phyloP scores from a whole-genome alignment of 1,140 invertebrate genomes.

The Papilio aristodemus region DNA sequence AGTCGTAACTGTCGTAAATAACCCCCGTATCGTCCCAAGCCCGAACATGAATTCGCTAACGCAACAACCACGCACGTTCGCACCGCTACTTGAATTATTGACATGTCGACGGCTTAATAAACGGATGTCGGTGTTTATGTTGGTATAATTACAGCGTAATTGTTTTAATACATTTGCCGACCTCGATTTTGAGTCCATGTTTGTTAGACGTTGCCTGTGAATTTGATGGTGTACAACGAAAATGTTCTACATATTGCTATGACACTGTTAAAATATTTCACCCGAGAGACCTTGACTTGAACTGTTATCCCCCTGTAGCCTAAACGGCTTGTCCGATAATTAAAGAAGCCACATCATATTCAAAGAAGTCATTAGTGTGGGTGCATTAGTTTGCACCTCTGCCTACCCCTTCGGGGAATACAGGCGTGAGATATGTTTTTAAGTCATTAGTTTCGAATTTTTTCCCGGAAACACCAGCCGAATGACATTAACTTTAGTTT shows the following conservation, averaged over 20 bases:
- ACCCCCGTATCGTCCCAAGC: background rate
- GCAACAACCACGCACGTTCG: background rate
- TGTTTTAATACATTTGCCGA: background rate
- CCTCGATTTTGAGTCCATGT: background rate
- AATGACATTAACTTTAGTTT: no score
- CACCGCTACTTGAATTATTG: slow-evolving; percentile 1
- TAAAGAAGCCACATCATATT: no score
- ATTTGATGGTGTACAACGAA: background rate
- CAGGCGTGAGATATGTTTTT: no score
- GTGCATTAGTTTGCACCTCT: no score
- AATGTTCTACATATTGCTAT: background rate
- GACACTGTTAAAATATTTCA: no score
- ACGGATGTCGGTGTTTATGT: background rate
- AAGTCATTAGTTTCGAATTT: no score
- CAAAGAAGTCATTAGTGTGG: no score
- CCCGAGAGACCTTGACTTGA: no score
- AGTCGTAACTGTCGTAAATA: background rate
- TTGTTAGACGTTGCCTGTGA: background rate
- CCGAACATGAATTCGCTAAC: background rate
- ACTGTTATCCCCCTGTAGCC: no score
- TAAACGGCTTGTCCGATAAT: no score
- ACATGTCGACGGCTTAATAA: slow-evolving; percentile 10
- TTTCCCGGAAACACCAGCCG: no score
- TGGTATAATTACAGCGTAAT: background rate
- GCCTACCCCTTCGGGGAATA: no score